A percentile compares a stretch with the other conserved stretches of the same genome.
These are phyloP conservation scores for Sarcoramphus papa DNA, from an alignment of 2,797 vertebrate genomes.

Conservation along the genomic window DNA sequence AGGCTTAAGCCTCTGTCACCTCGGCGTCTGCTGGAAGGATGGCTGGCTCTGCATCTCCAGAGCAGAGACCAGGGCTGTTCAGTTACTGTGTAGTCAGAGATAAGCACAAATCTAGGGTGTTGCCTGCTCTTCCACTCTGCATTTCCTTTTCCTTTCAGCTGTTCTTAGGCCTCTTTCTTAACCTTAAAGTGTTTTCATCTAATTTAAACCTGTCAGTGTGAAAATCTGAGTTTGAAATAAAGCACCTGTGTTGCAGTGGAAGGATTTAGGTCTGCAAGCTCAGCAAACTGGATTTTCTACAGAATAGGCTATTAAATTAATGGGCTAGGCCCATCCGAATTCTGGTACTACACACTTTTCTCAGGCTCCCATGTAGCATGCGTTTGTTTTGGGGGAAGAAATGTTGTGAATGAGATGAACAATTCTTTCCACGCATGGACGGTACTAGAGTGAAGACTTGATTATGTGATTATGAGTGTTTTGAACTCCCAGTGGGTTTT, in stretches of 20 bases:
- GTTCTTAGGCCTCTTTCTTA: background rate
- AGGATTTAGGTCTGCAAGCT: background rate
- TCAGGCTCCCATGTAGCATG: rapidly evolving
- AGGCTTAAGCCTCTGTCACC: background rate
- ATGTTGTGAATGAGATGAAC: background rate
- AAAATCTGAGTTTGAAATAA: background rate
- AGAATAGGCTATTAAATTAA: background rate
- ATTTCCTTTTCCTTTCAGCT: slow-evolving; percentile 2
- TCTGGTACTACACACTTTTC: background rate
- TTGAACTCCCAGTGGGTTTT: background rate
- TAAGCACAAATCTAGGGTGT: background rate
- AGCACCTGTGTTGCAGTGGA: background rate
- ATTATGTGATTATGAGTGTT: background rate
- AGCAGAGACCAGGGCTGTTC: background rate
- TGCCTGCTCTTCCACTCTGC: background rate
- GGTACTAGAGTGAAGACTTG: background rate
- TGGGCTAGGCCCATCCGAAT: background rate
- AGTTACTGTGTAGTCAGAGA: background rate
- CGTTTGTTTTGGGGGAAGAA: background rate
- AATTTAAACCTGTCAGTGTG: background rate
- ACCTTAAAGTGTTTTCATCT: background rate
- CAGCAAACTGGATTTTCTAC: background rate
- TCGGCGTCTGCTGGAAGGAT: background rate
- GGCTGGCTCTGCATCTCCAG: background rate
- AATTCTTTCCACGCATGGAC: background rate